Evolutionary conservation across 1,140 invertebrate species (phyloP).

Genomic region (Medauroidea extradentata): DNA sequence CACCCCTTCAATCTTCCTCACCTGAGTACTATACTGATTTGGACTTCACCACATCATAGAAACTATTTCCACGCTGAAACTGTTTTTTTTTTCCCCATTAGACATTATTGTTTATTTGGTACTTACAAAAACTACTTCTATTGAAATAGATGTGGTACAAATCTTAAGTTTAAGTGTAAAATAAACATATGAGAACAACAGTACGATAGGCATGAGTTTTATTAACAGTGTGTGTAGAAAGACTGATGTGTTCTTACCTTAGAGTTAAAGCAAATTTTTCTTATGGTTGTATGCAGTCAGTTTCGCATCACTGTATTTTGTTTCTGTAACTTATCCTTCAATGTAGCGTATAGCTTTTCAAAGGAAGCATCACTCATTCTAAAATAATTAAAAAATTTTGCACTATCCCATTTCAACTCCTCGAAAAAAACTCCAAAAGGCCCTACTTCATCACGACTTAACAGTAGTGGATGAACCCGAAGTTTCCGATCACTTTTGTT

Average conservation of each 20-base stretch:
- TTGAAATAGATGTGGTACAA: slow-evolving; percentile 1
- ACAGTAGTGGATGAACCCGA: too few relatives aligned
- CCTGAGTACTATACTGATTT: too few relatives aligned
- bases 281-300: slow-evolving; percentile 20
- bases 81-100: too few relatives aligned
- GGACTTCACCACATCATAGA: too few relatives aligned
- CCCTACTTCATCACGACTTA: too few relatives aligned
- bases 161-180: background rate
- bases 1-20: too few relatives aligned
- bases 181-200: background rate
- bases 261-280: slow-evolving; percentile 23
- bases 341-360: slow-evolving; percentile 18
- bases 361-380: slow-evolving; percentile 15
- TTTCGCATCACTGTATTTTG: slow-evolving; percentile 22
- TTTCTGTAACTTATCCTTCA: slow-evolving; percentile 16
- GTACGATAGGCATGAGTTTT: slow-evolving; percentile 1
- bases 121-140: slow-evolving; percentile 1
- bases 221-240: too few relatives aligned
- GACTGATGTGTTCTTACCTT: slow-evolving; percentile 19
- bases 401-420: too few relatives aligned
- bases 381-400: too few relatives aligned
- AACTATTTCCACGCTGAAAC: background rate
- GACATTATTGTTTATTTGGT: too few relatives aligned
- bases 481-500: too few relatives aligned
- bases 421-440: too few relatives aligned